Evolutionary conservation across 2,113 vertebrate genomes (phyloP).

Genomic region (Pitta sordida): DNA sequence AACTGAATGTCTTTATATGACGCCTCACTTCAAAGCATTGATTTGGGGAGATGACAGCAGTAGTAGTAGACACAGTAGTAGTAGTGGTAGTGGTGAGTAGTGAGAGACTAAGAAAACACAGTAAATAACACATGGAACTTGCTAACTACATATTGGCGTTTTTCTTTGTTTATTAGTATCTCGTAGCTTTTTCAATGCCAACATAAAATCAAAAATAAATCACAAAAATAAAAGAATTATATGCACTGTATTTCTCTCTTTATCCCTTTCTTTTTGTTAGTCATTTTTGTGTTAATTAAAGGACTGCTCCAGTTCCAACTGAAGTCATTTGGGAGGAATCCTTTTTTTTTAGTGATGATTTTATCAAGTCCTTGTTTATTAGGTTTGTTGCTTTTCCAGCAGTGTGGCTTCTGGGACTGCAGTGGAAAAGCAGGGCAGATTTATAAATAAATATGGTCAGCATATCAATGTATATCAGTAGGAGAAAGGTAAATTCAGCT

Average conservation of each 20-base stretch:
- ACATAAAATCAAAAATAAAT: background rate
- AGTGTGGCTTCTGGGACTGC: background rate
- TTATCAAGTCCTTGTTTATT: slow-evolving; percentile 22
- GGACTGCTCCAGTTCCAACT: background rate
- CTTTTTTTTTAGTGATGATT: slow-evolving; percentile 40
- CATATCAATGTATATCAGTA: background rate
- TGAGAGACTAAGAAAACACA: background rate
- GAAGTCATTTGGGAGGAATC: slow-evolving; percentile 6
- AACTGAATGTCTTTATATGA: background rate
- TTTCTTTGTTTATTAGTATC: background rate
- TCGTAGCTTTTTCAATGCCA: background rate
- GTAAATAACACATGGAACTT: background rate
- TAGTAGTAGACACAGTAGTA: background rate
- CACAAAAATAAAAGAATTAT: background rate
- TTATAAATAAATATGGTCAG: background rate
- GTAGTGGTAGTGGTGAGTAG: background rate
- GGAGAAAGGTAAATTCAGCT: background rate
- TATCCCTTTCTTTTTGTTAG: background rate
- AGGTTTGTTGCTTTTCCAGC: background rate
- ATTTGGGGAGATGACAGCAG: background rate
- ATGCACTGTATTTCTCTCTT: background rate
- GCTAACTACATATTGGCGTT: background rate
- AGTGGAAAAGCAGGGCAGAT: background rate
- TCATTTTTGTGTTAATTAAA: slow-evolving; percentile 10
- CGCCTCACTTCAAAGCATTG: background rate